Base-by-base conservation (phyloP, 2,888 invertebrate species). In the Galerucella nymphaeae region DNA sequence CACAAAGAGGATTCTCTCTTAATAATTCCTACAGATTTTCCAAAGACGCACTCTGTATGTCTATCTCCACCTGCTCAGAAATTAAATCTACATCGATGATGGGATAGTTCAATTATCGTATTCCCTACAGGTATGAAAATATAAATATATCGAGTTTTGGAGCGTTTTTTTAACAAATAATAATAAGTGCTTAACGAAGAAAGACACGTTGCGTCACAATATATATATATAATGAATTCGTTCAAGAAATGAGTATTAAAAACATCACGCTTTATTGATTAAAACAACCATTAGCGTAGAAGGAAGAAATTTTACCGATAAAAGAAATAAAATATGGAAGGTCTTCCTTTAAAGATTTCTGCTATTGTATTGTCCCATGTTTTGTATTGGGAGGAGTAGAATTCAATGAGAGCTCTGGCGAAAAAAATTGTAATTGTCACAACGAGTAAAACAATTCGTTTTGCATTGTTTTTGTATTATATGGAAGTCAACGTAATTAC, bases 171-270 rank as follows among this genome's bases (percentile, higher is more conserved):
- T 14, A 63, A 63, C 48, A 63, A 63, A 62, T 62, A 50, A 63
- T 63, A 50, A 50, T 50, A 63, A 64, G 23, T 50, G 64, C 64
- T 50, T 55, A 66, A 66, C 66, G 45, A 58, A 66, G 66, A 20
- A 66, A 61, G 61, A 62, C 57, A 9, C 18, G 62, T 69, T 69
- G 62, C 62, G 38, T 62, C 62, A 69, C 53, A 62, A 62, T 38
- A 62, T 48, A 38, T 62, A 62, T 38, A 62, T 48, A 38, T 62
- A 68, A 68, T 69, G 41, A 69, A 55, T 62, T 62, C 61, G 68
- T 68, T 68, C 55, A 61, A 61, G 30, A 61, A 68, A 61, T 45
- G 68, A 16, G 59, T 30, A 61, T 68, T 68, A 61, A 68, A 68
- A 61, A 38, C 50, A 61, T 68, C 50, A 61, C 68, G 50, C 48